These are phyloP conservation scores for Aldrovandia affinis DNA, from an alignment of 2,797 vertebrate genomes.

Conservation along the genomic window DNA sequence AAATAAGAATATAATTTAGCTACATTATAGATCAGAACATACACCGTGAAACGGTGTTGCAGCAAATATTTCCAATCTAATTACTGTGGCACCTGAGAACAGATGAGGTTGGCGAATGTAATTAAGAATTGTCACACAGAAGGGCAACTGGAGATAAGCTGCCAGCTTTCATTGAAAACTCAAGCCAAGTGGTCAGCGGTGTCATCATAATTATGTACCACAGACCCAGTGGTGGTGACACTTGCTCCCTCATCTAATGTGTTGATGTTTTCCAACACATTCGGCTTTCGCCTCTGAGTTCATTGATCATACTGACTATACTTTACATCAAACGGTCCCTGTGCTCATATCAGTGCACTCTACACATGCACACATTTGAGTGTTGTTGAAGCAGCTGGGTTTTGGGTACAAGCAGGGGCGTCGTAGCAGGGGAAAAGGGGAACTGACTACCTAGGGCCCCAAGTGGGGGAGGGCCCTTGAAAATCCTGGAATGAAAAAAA, in stretches of 20 bases:
- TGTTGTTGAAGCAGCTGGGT: too few relatives aligned
- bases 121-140: slow-evolving; percentile 60
- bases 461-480: too few relatives aligned
- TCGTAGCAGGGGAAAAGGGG: too few relatives aligned
- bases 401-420: too few relatives aligned
- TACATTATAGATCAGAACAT: neutral
- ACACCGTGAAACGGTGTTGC: neutral
- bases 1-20: neutral
- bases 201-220: slow-evolving; percentile 51
- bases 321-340: neutral
- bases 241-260: neutral
- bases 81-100: slow-evolving; percentile 26
- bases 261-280: neutral
- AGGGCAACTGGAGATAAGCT: slow-evolving; percentile 55
- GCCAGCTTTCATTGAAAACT: slow-evolving; percentile 34
- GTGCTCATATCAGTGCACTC: too few relatives aligned
- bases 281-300: too few relatives aligned
- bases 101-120: slow-evolving; percentile 54
- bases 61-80: slow-evolving; percentile 46
- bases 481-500: too few relatives aligned
- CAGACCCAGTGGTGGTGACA: neutral
- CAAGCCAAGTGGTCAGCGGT: slow-evolving; percentile 59
- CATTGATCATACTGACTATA: neutral
- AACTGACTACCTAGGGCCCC: too few relatives aligned
- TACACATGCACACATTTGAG: too few relatives aligned